These are phyloP conservation scores for Rhinatrema bivittatum DNA, from an alignment of 2,797 vertebrate species.

Conservation along the genomic window DNA sequence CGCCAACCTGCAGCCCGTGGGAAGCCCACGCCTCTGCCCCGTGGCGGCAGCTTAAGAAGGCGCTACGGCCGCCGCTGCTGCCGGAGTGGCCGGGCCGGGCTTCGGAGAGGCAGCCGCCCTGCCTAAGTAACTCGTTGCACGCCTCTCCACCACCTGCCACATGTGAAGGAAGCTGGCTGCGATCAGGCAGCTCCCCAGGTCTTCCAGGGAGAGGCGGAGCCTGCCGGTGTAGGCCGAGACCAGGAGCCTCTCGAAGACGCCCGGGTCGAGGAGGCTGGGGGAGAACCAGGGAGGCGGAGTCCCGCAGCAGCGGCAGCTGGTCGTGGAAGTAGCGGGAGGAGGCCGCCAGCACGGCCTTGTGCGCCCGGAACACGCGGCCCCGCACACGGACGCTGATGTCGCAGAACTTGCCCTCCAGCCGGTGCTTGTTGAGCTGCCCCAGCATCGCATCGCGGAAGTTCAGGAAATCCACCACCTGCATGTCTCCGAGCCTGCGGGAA, in stretches of 20 bases:
- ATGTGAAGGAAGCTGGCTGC: slow-evolving; percentile 61
- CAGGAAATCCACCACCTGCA: slow-evolving; percentile 56
- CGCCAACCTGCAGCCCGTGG: no score
- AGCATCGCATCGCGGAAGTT: slow-evolving; percentile 51
- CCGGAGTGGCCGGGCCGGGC: slow-evolving; percentile 24
- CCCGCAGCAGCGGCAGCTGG: slow-evolving; percentile 54
- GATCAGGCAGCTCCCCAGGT: slow-evolving; percentile 51
- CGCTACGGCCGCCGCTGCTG: slow-evolving; percentile 26
- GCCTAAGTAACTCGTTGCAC: slow-evolving; percentile 47
- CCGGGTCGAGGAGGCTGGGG: slow-evolving; percentile 51
- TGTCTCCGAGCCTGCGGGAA: no score
- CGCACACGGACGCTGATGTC: slow-evolving; percentile 55
- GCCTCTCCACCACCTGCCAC: slow-evolving; percentile 62
- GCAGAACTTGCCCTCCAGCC: slow-evolving; percentile 59
- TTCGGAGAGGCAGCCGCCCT: slow-evolving; percentile 12
- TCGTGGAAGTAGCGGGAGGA: slow-evolving; percentile 63
- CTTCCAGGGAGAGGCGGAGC: slow-evolving; percentile 42
- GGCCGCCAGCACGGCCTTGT: slow-evolving; percentile 56
- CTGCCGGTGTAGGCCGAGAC: slow-evolving; percentile 56
- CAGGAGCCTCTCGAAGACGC: slow-evolving; percentile 55
- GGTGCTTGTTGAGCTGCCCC: slow-evolving; percentile 54
- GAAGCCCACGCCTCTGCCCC: no score
- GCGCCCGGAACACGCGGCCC: slow-evolving; percentile 48
- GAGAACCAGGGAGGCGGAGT: slow-evolving; percentile 41
- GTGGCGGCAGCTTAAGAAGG: no score